These are phyloP conservation scores for Norana najaformis DNA, from an alignment of 2,888 invertebrate species.

Conservation along the genomic window DNA sequence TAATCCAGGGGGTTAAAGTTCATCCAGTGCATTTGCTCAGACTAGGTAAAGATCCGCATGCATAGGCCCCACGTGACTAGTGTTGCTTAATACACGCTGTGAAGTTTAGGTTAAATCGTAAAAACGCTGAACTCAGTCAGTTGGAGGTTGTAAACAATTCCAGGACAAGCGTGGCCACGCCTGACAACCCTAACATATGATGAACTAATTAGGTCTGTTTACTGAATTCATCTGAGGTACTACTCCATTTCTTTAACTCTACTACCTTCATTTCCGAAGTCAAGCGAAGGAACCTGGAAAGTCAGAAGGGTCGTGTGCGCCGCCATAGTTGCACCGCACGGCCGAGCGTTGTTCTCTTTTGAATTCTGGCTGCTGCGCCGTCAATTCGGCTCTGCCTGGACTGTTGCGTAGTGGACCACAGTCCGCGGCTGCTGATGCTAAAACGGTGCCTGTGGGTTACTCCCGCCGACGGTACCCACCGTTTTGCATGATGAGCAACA, in stretches of 20 bases:
- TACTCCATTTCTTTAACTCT: background rate
- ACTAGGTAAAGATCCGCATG: too few species aligned
- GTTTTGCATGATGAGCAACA: background rate
- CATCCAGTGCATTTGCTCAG: too few species aligned
- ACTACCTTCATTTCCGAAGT: conserved; percentile 29
- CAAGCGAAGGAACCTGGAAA: conserved; percentile 26
- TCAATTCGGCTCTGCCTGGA: background rate
- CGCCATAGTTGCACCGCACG: conserved; percentile 15
- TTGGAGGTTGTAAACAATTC: too few species aligned
- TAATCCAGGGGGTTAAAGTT: background rate
- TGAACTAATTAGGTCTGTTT: too few species aligned
- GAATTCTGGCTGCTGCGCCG: background rate
- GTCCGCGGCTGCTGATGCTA: background rate
- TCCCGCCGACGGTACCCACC: background rate
- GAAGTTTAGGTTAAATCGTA: too few species aligned
- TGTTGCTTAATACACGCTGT: too few species aligned
- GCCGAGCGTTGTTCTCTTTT: background rate
- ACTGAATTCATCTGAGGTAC: too few species aligned
- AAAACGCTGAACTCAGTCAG: too few species aligned
- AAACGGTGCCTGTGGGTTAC: background rate
- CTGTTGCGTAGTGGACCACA: background rate
- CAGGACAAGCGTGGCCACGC: too few species aligned
- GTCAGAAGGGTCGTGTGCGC: conserved; percentile 33
- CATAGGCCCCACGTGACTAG: too few species aligned
- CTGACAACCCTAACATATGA: too few species aligned